Evolutionary conservation across 2,888 invertebrate species (phyloP).

Genomic region (Scaptomyza flava): DNA sequence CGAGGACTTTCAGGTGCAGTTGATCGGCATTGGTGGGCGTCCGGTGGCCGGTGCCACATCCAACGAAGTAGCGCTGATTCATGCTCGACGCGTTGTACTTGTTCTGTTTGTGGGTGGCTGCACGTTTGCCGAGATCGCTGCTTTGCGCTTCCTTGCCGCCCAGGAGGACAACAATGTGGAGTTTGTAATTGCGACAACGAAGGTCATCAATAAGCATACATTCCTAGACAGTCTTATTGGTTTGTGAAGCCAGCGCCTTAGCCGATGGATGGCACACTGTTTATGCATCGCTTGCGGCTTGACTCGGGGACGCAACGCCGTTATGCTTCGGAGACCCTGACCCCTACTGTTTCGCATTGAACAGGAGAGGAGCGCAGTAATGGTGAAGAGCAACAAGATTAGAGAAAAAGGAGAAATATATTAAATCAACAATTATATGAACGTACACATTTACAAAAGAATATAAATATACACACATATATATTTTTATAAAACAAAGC

Average conservation of each 20-base stretch:
- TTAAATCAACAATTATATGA: background rate
- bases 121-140: slow-evolving; percentile 96
- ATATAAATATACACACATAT: background rate
- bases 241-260: slow-evolving; percentile 57
- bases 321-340: slow-evolving; percentile 46
- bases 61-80: slow-evolving; percentile 86
- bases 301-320: slow-evolving; percentile 54
- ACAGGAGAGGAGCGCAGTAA: slow-evolving; percentile 30
- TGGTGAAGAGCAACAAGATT: slow-evolving; percentile 7
- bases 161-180: slow-evolving; percentile 94
- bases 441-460: background rate
- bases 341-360: slow-evolving; percentile 25
- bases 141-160: slow-evolving; percentile 89
- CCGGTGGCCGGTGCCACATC: slow-evolving; percentile 86
- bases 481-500: slow-evolving; percentile 3
- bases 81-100: slow-evolving; percentile 88
- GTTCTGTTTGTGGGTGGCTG: slow-evolving; percentile 99
- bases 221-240: slow-evolving; percentile 91
- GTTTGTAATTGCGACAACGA: slow-evolving; percentile 95
- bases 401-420: background rate
- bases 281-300: slow-evolving; percentile 55
- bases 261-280: slow-evolving; percentile 61
- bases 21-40: slow-evolving; percentile 86
- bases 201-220: slow-evolving; percentile 94
- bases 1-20: slow-evolving; percentile 87